These are phyloP conservation scores for Prochilodus magdalenae DNA, from an alignment of 2,113 vertebrate genomes.

Conservation along the genomic window DNA sequence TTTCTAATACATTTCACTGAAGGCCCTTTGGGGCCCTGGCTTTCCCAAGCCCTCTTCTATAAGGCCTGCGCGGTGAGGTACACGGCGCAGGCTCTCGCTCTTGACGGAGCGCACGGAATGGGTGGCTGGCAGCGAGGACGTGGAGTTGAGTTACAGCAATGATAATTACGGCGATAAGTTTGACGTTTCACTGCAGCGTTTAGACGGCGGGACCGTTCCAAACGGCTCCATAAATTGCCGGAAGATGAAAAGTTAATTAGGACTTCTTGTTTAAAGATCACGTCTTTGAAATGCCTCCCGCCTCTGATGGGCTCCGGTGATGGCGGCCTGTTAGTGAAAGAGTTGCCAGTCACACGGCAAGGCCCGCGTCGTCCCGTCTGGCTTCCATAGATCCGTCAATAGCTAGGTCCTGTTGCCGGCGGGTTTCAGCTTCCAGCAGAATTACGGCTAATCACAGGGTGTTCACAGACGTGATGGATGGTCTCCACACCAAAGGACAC, in stretches of 20 bases:
- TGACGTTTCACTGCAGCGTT: conserved; percentile 45
- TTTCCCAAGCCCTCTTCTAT: conserved; percentile 24
- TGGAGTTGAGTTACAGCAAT: conserved; percentile 30
- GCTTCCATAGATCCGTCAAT: conserved; percentile 48
- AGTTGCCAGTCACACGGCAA: not conserved
- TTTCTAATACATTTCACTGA: conserved; percentile 41
- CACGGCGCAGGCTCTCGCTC: not conserved
- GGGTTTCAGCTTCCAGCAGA: conserved; percentile 7
- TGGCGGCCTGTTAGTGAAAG: conserved; percentile 22
- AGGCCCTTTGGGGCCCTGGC: conserved; percentile 3
- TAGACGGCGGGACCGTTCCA: conserved; percentile 30
- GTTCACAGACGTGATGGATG: conserved; percentile 38
- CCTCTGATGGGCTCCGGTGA: conserved; percentile 31
- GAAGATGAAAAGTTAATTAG: conserved; percentile 50
- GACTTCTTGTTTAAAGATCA: conserved; percentile 33
- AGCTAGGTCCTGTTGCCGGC: conserved; percentile 1
- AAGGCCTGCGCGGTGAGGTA: conserved; percentile 25
- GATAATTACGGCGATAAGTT: conserved; percentile 49
- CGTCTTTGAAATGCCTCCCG: conserved; percentile 10
- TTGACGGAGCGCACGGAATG: conserved; percentile 33
- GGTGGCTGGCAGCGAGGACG: conserved; percentile 8
- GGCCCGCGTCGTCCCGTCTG: not conserved
- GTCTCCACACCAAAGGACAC: conserved; percentile 37
- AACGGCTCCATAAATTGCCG: conserved; percentile 41
- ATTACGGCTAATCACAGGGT: conserved; percentile 35